Conservation (phyloP, 2,888 invertebrate genomes). For the Meloe dianella region DNA sequence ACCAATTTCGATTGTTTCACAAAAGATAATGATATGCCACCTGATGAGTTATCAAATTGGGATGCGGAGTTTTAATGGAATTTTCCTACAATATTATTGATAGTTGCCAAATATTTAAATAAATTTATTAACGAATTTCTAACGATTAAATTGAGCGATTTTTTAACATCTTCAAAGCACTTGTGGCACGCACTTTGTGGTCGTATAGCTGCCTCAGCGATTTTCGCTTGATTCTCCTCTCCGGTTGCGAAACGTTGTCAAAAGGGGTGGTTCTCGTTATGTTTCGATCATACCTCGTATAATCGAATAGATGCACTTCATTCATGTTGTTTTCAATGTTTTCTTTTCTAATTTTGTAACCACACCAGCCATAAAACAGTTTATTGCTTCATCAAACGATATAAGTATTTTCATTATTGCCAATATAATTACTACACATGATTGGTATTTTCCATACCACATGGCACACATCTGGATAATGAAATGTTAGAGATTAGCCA, state of each 20-base stretch:
- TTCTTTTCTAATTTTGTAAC: background rate
- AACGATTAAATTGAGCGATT: no score
- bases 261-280: no score
- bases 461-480: background rate
- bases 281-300: no score
- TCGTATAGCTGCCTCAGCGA: no score
- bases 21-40: slow-evolving; percentile 69
- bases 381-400: background rate
- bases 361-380: background rate
- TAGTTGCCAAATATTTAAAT: background rate
- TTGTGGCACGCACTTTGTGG: no score
- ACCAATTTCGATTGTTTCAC: slow-evolving; percentile 73
- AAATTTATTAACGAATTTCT: background rate
- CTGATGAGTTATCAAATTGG: slow-evolving; percentile 74
- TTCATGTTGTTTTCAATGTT: background rate
- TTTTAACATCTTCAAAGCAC: no score
- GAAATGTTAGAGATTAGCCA: background rate
- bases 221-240: no score
- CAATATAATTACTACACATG: background rate
- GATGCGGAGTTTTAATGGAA: slow-evolving; percentile 68
- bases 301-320: no score
- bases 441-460: background rate
- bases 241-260: no score
- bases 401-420: background rate
- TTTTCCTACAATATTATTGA: slow-evolving; percentile 1